Base-by-base conservation (phyloP, 2,888 invertebrate genomes). In the Orchesella flavescens region DNA sequence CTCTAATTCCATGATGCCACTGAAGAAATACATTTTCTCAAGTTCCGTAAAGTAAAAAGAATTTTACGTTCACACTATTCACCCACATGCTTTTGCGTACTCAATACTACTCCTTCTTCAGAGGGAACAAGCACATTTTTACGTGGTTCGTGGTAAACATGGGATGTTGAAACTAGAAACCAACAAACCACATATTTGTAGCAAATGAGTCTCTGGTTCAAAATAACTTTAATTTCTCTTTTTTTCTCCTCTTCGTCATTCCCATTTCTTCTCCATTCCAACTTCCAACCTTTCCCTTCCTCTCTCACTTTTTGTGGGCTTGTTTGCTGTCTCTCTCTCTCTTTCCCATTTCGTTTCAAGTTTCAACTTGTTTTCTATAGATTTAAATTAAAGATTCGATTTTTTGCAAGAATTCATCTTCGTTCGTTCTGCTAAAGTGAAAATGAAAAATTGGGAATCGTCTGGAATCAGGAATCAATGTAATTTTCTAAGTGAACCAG, bases 371-470 rank as follows among this genome's bases (percentile, higher is more conserved):
- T 57, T 19, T 19, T 19, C 19, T 57, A 21, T n/a, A n/a, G n/a
- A n/a, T n/a, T n/a, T n/a, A n/a, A n/a, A n/a, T n/a, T n/a, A 24
- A 61, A 19, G 10, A 12, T 24, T 13, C 61, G 23, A 19, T 61
- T 24, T 61, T 65, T 61, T 61, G 65, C 65, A 17, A 10, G 21
- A n/a, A 65, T 65, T 46, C 17, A 73, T 44, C 68, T 71, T 75
- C 19, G 55, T 44, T 55, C 24, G 74, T 76, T 76, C 19, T 46
- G 75, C 24, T 65, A 57, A 69, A 77, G 73, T 77, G 73, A 71
- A 83, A 72, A 63, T 83, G 74, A 81, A 81, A 81, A 81, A 81
- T 68, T 74, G 59, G 59, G n/a, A 44, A 24, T 24, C 19, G 73
- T 57, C 55, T 44, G 73, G 59, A 73, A 59, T 73, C 44, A 55